These are phyloP conservation scores for Orthosia gothica DNA, from an alignment of 2,888 invertebrate genomes.

Conservation along the genomic window DNA sequence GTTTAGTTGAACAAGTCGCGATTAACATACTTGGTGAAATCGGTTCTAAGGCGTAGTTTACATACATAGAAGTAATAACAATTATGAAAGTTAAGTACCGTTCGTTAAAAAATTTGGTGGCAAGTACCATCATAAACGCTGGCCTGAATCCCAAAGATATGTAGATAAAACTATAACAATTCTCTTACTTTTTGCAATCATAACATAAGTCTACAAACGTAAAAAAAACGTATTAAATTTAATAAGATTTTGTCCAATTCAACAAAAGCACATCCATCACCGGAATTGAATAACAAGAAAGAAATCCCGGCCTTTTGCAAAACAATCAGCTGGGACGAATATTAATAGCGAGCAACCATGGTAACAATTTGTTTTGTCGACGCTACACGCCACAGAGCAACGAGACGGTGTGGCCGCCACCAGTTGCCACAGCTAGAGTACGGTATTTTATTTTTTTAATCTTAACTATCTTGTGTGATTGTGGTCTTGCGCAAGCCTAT, in stretches of 20 bases:
- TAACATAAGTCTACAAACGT: neutral
- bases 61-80: neutral
- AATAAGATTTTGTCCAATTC: neutral
- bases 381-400: conserved; percentile 59
- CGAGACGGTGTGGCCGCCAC: neutral
- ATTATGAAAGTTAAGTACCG: neutral
- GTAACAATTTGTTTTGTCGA: conserved; percentile 76
- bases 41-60: neutral
- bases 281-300: conserved; percentile 25
- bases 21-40: too few relatives aligned
- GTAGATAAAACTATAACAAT: neutral
- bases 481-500: too few relatives aligned
- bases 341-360: conserved; percentile 65
- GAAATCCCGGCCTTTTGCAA: conserved; percentile 21
- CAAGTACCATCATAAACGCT: neutral
- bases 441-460: too few relatives aligned
- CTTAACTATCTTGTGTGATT: too few relatives aligned
- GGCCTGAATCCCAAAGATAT: neutral
- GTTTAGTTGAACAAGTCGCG: too few relatives aligned
- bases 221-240: neutral
- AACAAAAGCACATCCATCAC: conserved; percentile 46
- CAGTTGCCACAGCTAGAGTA: too few relatives aligned
- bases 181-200: neutral
- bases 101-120: neutral
- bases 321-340: conserved; percentile 51